phyloP scores from a whole-genome alignment of 1,140 invertebrate species.

The Galleria mellonella region DNA sequence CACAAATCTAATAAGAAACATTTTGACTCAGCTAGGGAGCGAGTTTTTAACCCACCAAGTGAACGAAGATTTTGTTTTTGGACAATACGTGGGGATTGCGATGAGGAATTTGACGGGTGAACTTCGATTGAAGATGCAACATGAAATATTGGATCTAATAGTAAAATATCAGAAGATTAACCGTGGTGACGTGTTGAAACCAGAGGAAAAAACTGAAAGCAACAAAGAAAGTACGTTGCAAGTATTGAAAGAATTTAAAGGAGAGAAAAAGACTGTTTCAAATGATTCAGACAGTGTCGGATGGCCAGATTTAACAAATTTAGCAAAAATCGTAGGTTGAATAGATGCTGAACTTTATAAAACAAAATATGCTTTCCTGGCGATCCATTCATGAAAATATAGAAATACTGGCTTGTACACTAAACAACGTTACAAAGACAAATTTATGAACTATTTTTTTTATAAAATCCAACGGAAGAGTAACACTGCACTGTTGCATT shows the following conservation, averaged over 20 bases:
- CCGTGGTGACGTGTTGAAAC: slow-evolving; percentile 17
- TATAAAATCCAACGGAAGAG: too few species aligned
- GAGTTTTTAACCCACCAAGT: slow-evolving; percentile 49
- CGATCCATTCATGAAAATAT: too few species aligned
- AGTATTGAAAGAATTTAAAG: slow-evolving; percentile 17
- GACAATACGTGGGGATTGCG: slow-evolving; percentile 50
- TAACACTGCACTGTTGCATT: too few species aligned
- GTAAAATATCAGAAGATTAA: slow-evolving; percentile 48
- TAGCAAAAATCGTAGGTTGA: slow-evolving; percentile 47
- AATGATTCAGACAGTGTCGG: slow-evolving; percentile 33
- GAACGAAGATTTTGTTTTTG: slow-evolving; percentile 61
- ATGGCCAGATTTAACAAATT: slow-evolving; percentile 57
- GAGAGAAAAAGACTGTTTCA: slow-evolving; percentile 16
- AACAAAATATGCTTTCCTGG: background rate
- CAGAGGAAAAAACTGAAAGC: slow-evolving; percentile 20
- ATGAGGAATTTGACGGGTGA: slow-evolving; percentile 52
- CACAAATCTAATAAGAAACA: slow-evolving; percentile 37
- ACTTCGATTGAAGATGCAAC: slow-evolving; percentile 44
- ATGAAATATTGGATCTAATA: slow-evolving; percentile 52
- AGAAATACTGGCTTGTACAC: too few species aligned
- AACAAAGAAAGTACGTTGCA: background rate
- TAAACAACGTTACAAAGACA: too few species aligned
- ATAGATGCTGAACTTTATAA: slow-evolving; percentile 4
- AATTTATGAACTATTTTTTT: too few species aligned
- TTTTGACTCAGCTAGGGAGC: slow-evolving; percentile 40